Base-by-base conservation (phyloP, 2,797 vertebrate genomes). In the Tapera naevia region DNA sequence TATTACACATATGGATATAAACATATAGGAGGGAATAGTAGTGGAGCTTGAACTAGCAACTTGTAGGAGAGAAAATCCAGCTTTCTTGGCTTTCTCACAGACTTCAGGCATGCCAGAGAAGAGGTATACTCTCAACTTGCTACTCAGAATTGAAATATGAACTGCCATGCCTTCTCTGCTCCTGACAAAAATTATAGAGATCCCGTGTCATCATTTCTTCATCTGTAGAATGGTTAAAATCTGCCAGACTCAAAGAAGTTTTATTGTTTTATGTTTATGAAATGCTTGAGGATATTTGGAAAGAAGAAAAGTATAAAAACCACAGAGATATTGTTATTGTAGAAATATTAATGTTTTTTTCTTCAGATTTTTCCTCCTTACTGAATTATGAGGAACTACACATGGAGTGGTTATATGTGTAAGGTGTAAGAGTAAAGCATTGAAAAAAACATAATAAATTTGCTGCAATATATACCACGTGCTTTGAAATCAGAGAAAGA, bases 401-500 rank as follows among this genome's bases (percentile, higher is more conserved):
- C 30, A 33, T 61, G 37, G 39, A 86, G 18, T 21, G 88, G 54
- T 27, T 73, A 30, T 7, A 86, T 7, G 8, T 60, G 24, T n/a
- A n/a, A n/a, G n/a, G n/a, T n/a, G n/a, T 76, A 74, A 58, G 43
- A 54, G 87, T 69, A 19, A 48, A 48, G 48, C 11, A 9, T n/a
- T 23, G 48, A 48, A 48, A 46, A 70, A 70, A 93, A 93, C 33
- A 73, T 17, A 66, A 79, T 89, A 95, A 89, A 86, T 93, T 60
- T 94, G 11, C 35, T 86, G 35, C 33, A n/a, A n/a, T 65, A 8
- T 93, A 67, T 45, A 87, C 69, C 58, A 37, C 90, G 73, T 76
- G 30, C 30, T 64, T 78, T 92, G 19, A 89, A 94, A 72, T 80
- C 43, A 86, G 71, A 58, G 30, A 78, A 72, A 87, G 50, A 45